Base-by-base conservation (phyloP, 2,113 vertebrate genomes). In the Oreamnos americanus region DNA sequence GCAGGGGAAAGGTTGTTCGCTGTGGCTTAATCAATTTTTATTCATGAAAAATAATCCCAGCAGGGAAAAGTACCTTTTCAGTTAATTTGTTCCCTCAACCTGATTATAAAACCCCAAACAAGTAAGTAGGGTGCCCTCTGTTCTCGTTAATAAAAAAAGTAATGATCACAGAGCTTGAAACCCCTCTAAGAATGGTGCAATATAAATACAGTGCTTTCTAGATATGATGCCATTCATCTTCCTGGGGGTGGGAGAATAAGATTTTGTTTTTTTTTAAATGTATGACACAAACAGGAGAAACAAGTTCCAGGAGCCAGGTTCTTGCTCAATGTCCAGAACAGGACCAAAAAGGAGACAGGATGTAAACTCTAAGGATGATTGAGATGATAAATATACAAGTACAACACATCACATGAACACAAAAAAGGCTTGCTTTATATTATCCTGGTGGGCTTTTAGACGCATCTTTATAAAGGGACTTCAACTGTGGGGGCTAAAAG, bases 131-230 rank as follows among this genome's bases (percentile, higher is more conserved):
- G 67, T 90, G 94, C 33, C 81, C 87, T 96, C 89, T 88, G 71
- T 96, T 94, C 84, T 96, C 57, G 23, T 96, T 92, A 97, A 93
- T 87, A 83, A 97, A 96, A 96, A 96, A 62, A 85, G 55, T 83
- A 96, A 97, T 47, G 51, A 97, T 90, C 64, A 25, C 47, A 93
- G 86, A 83, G 21, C 39, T 90, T 14, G 93, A 90, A 94, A 78
- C 55, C 92, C 47, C 13, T 79, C 60, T 83, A 82, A 96, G 92
- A 89, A 86, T 95, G 62, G 60, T 55, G 7, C 36, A 57, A 81
- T 57, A 57, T 60, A 94, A 86, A 95, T 1, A 45, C 17, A 26
- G n/a, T 7, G 28, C 58, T 95, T 87, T 43, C 1, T 21, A 71
- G 86, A 95, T 60, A 21, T 0, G 16, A 57, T 76, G 55, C 45